Percentiles rank a stretch among this genome's conserved stretches.
These are phyloP conservation scores for Discoglossus pictus DNA, from an alignment of 2,797 vertebrate species.

Conservation along the genomic window DNA sequence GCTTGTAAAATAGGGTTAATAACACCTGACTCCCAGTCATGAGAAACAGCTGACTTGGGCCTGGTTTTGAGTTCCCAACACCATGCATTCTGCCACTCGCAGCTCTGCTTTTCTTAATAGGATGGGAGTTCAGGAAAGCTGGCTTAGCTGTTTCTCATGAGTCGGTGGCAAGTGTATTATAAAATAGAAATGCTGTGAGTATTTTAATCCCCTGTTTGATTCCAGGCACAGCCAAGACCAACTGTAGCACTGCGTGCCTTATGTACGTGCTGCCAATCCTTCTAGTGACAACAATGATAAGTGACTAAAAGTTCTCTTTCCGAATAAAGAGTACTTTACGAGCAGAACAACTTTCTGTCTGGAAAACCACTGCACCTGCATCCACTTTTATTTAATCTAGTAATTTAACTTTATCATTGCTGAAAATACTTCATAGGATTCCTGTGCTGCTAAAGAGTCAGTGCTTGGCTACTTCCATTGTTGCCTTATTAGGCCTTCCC, in stretches of 20 bases:
- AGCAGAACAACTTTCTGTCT: not conserved
- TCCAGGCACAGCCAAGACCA: conserved; percentile 26
- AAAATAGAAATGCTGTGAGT: too few species aligned
- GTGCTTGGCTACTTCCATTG: too few species aligned
- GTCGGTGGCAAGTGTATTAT: conserved; percentile 28
- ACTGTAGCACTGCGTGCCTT: not conserved
- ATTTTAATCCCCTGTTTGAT: conserved; percentile 8
- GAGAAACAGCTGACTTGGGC: conserved; percentile 42
- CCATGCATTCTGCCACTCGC: conserved; percentile 32
- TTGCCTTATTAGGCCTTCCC: too few species aligned
- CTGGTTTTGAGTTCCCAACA: conserved; percentile 33
- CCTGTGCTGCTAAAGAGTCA: too few species aligned
- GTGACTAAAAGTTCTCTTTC: conserved; percentile 5
- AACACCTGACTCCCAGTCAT: conserved; percentile 37
- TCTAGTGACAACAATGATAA: conserved; percentile 3
- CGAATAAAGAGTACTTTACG: conserved; percentile 23
- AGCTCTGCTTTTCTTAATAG: conserved; percentile 26
- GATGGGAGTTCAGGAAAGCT: conserved; percentile 10
- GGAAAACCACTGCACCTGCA: not conserved
- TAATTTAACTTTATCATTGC: too few species aligned
- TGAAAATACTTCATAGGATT: too few species aligned
- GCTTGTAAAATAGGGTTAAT: conserved; percentile 45
- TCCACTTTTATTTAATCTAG: too few species aligned
- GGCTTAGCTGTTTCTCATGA: conserved; percentile 34
- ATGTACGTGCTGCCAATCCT: not conserved